A percentile compares a stretch with the other conserved stretches of the same genome.
Conservation (phyloP, 2,888 invertebrate genomes). For the Azorinus chamasolen region DNA sequence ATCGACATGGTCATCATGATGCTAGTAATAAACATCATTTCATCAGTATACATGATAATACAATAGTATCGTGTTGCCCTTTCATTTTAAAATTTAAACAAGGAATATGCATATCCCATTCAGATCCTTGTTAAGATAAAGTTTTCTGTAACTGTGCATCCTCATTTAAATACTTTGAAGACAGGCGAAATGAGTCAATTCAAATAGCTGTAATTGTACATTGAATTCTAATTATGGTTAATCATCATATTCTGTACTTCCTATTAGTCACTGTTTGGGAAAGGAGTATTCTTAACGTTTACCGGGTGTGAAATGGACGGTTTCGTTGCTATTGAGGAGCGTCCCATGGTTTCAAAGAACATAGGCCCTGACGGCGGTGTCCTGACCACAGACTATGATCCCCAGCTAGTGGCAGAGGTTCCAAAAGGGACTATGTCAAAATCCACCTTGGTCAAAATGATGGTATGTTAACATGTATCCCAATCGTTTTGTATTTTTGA, state of each 20-base stretch:
- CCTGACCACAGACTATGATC: slow-evolving; percentile 47
- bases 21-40: too few relatives aligned
- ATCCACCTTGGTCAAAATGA: slow-evolving; percentile 52
- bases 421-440: slow-evolving; percentile 35
- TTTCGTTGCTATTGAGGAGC: slow-evolving; percentile 62
- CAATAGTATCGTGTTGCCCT: too few relatives aligned
- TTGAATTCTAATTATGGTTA: too few relatives aligned
- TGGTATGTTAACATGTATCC: slow-evolving; percentile 26
- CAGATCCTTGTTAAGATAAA: too few relatives aligned
- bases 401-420: slow-evolving; percentile 38
- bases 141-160: too few relatives aligned
- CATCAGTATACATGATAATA: too few relatives aligned
- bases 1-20: too few relatives aligned
- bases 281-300: slow-evolving; percentile 57
- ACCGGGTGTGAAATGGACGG: slow-evolving; percentile 57
- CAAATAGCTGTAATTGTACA: too few relatives aligned
- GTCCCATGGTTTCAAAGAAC: slow-evolving; percentile 43
- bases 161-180: too few relatives aligned
- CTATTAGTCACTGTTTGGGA: slow-evolving; percentile 46
- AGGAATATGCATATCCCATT: too few relatives aligned
- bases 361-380: slow-evolving; percentile 50
- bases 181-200: too few relatives aligned
- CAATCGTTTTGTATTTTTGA: background rate
- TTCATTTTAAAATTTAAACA: too few relatives aligned
- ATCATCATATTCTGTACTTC: background rate